Base-by-base conservation (phyloP, 2,888 invertebrate species). In the Meteorus colon region DNA sequence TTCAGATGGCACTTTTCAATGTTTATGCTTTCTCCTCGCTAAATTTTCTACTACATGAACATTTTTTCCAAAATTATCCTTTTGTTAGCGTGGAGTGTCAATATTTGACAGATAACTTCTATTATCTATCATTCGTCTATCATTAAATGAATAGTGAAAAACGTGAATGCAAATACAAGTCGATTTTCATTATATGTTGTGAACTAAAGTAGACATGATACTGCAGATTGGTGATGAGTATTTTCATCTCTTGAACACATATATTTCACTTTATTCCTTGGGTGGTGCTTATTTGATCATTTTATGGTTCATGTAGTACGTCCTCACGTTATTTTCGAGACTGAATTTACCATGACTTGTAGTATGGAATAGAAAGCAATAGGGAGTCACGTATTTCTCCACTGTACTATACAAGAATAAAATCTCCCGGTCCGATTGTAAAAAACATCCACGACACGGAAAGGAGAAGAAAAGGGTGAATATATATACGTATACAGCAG, bases 381-480 rank as follows among this genome's bases (percentile, higher is more conserved):
- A 41, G 48, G 31, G 31, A 72, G 67, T 74, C 74, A 73, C 73
- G 74, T 74, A 48, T 48, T 48, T 24, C 14, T 19, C 16, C 27
- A 55, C 24, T 62, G 45, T 59, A 55, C 24, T 55, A 60, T 34
- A 19, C 37, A 70, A 41, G 62, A 81, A 77, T 77, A 72, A 80
- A 78, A 81, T 79, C 75, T 74, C 69, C 31, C 55, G 45, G 55
- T 59, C 63, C 78, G 75, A 76, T 77, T 62, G 60, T 75, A 29
- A 37, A 69, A 67, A 76, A 71, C 68, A 66, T 66, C 31, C 24
- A 29, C 24, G 62, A 80, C 78, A 77, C 73, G 74, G 73, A 74
- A 73, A 81, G 80, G 76, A 81, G 80, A 80, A 79, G 77, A 79
- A 78, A 75, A 45, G 73, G 78, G 80, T 77, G 73, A 75, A 77